These are phyloP conservation scores for Norana najaformis DNA, from an alignment of 2,888 invertebrate genomes.

Conservation along the genomic window DNA sequence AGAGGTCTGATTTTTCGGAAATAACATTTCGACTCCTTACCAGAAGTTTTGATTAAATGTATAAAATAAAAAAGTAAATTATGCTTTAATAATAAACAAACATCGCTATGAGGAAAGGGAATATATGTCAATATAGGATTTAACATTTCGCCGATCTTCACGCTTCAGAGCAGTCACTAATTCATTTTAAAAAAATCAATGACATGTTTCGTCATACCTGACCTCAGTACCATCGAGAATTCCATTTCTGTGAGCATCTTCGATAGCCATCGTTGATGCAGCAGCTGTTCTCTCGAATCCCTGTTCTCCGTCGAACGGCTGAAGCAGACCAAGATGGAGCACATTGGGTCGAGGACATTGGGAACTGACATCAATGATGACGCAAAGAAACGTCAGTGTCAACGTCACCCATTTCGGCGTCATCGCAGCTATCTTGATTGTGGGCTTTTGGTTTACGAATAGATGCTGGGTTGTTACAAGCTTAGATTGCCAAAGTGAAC, in stretches of 20 bases:
- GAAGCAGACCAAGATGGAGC: slow-evolving; percentile 27
- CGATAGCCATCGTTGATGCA: slow-evolving; percentile 39
- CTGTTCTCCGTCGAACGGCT: slow-evolving; percentile 35
- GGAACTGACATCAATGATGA: background rate
- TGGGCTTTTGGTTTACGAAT: background rate
- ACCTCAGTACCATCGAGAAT: slow-evolving; percentile 35
- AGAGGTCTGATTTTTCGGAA: too few relatives aligned
- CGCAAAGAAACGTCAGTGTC: background rate
- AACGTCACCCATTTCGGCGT: background rate
- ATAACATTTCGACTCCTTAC: too few relatives aligned
- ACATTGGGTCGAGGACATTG: background rate
- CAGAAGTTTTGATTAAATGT: too few relatives aligned
- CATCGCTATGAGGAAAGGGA: too few relatives aligned
- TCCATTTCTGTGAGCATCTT: slow-evolving; percentile 34
- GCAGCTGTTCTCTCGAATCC: slow-evolving; percentile 38
- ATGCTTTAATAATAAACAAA: too few relatives aligned
- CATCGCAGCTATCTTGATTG: background rate
- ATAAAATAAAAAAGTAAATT: too few relatives aligned
- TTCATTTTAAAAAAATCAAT: background rate
- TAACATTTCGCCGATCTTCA: too few relatives aligned
- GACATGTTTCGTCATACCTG: slow-evolving; percentile 26
- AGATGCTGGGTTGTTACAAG: too few relatives aligned
- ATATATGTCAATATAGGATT: too few relatives aligned
- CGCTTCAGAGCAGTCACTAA: background rate
- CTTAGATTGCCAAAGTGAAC: too few relatives aligned